Evolutionary conservation across 1,140 invertebrate genomes (phyloP), one percentile per base, ranked within the genome.

Genomic region (Holotrichia oblita): DNA sequence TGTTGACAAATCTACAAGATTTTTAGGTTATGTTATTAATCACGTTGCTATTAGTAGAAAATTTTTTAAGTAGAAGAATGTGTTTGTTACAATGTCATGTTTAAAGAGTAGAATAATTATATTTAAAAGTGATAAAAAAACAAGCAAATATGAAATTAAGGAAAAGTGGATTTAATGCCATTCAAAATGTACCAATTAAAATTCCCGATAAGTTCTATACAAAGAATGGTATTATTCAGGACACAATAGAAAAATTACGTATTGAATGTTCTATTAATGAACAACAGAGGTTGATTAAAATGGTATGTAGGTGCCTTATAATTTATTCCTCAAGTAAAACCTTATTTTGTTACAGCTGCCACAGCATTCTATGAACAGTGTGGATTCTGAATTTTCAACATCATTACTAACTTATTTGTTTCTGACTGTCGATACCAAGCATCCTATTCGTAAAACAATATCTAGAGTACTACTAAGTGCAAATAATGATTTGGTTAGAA

Each of bases 371-470:
- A 24, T n/a, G 24, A 48, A 48, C 6, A 7, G 12, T 0, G n/a
- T 2, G 1, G 41, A 76, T 48, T 42, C 42, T 0, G 40, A 44
- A 41, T 76, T 76, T 10, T 12, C 24, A 17, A 27, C 41, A 0
- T 44, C 40, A 3, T 27, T 76, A 10, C 48, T 76, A 55, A 76
- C 74, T 17, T 76, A 76, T 17, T 20, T 76, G 42, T 76, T 76
- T 76, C 41, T 76, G 14, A 76, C 74, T 14, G 14, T 76, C 3
- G 74, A 76, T 76, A 27, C 40, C 12, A 76, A 76, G 20, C 74
- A 76, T 55, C 74, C 74, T 17, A 44, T 76, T 22, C 40, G 74
- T 24, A 76, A 76, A 55, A 76, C 74, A 0, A 44, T 76, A 44
- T 76, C 74, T 44, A 42, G 74, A 55, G 48, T 76, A 14, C 14